Evolutionary conservation across 2,113 vertebrate genomes (phyloP).

Genomic region (Xenopus borealis): DNA sequence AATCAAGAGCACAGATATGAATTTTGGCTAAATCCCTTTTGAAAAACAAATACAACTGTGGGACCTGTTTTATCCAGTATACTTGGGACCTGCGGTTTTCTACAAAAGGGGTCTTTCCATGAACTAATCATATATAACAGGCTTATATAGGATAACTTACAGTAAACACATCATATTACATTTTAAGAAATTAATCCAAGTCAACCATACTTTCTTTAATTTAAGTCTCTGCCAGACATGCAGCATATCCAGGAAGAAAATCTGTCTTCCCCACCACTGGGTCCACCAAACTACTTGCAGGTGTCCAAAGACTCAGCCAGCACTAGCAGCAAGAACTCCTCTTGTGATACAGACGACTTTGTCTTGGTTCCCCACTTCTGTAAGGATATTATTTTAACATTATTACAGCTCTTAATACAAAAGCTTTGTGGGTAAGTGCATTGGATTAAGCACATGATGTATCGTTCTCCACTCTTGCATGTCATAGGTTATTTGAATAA

Average conservation of each 20-base stretch:
- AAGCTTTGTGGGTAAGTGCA: background rate
- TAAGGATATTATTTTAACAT: constrained; percentile 59
- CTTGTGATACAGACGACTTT: constrained; percentile 93
- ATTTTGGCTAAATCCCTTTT: no score
- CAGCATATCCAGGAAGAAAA: constrained; percentile 89
- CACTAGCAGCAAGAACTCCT: constrained; percentile 94
- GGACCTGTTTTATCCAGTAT: no score
- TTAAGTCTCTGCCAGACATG: constrained; percentile 91
- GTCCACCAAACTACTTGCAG: constrained; percentile 90
- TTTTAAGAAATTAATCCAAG: no score
- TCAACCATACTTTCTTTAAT: constrained; percentile 34
- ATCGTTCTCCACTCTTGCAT: background rate
- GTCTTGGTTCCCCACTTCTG: constrained; percentile 90
- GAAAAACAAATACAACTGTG: no score
- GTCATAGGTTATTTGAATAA: background rate
- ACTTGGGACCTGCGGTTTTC: no score
- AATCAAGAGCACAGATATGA: no score
- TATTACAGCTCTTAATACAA: no score
- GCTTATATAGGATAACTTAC: no score
- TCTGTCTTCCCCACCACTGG: constrained; percentile 85
- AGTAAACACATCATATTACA: no score
- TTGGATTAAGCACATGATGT: background rate
- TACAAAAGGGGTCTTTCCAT: no score
- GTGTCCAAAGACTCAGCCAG: constrained; percentile 93
- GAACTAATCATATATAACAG: no score